Evolutionary conservation across 2,888 invertebrate genomes (phyloP).

Genomic region (Iphiclides podalirius): DNA sequence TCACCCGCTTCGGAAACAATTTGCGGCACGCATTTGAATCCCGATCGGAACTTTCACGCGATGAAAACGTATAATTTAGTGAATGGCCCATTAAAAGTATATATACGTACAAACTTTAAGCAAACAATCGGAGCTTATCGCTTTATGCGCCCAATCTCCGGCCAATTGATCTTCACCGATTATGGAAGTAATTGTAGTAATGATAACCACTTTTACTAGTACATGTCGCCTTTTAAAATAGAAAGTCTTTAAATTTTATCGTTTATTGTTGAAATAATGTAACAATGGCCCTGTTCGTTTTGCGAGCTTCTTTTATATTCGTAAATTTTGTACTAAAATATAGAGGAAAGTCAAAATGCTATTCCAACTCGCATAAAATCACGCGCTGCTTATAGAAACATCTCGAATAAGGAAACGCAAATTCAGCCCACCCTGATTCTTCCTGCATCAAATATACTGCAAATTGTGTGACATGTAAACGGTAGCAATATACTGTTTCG

Average conservation of each 20-base stretch:
- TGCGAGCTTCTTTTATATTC: neutral
- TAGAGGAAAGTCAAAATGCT: conserved; percentile 34
- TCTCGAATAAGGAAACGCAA: conserved; percentile 11
- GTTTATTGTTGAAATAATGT: conserved; percentile 49
- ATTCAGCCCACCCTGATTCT: conserved; percentile 4
- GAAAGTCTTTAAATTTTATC: conserved; percentile 53
- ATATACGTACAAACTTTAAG: conserved; percentile 51
- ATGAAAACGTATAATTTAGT: conserved; percentile 65
- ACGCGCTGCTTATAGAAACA: conserved; percentile 30
- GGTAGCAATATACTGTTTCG: no score
- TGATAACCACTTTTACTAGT: conserved; percentile 58
- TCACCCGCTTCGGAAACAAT: conserved; percentile 57
- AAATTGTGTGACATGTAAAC: neutral
- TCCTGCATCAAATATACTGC: neutral
- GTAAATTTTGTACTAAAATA: conserved; percentile 36
- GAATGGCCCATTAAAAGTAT: conserved; percentile 54
- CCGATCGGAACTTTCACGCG: conserved; percentile 61
- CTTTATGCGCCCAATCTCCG: conserved; percentile 45
- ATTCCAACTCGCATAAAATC: conserved; percentile 34
- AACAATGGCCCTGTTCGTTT: conserved; percentile 42
- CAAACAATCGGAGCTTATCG: conserved; percentile 54
- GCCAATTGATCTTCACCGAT: conserved; percentile 54
- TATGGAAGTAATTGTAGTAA: conserved; percentile 49
- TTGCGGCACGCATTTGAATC: conserved; percentile 52
- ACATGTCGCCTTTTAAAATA: conserved; percentile 42